These are phyloP conservation scores for Arothron firmamentum DNA, from an alignment of 2,113 vertebrate species.

Conservation along the genomic window DNA sequence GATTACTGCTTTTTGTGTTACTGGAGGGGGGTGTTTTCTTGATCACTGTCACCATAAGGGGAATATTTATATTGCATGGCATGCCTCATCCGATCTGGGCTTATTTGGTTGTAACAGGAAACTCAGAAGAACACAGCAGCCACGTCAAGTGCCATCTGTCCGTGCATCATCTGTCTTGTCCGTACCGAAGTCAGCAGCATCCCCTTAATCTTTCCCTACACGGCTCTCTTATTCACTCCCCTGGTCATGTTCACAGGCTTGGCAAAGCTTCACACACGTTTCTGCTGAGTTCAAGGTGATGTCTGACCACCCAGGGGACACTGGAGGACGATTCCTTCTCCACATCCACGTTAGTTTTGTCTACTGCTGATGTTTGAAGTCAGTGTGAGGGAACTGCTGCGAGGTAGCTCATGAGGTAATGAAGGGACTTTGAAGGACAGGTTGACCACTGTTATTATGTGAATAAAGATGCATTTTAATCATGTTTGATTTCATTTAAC, in stretches of 20 bases:
- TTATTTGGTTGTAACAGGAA: slow-evolving; percentile 46
- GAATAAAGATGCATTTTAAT: slow-evolving; percentile 6
- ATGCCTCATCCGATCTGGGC: slow-evolving; percentile 18
- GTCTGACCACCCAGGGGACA: slow-evolving; percentile 44
- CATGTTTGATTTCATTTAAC: too few relatives aligned
- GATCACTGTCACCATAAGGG: too few relatives aligned
- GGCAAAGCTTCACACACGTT: slow-evolving; percentile 68
- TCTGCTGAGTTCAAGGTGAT: slow-evolving; percentile 61
- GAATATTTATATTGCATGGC: background rate
- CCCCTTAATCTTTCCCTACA: slow-evolving; percentile 37
- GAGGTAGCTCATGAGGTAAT: slow-evolving; percentile 34
- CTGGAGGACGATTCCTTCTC: slow-evolving; percentile 42
- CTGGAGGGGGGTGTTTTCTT: too few relatives aligned
- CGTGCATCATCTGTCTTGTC: slow-evolving; percentile 67
- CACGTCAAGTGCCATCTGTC: slow-evolving; percentile 65
- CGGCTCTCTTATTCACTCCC: slow-evolving; percentile 17
- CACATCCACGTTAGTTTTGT: slow-evolving; percentile 70
- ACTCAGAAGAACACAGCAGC: slow-evolving; percentile 32
- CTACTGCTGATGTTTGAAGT: slow-evolving; percentile 73
- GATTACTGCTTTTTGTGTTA: too few relatives aligned
- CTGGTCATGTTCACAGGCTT: slow-evolving; percentile 73
- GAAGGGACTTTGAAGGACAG: slow-evolving; percentile 44
- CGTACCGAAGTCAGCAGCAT: slow-evolving; percentile 44
- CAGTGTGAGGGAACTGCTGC: slow-evolving; percentile 27
- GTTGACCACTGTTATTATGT: slow-evolving; percentile 29